phyloP scores from a whole-genome alignment of 2,113 vertebrate genomes.

The Colinus virginianus region DNA sequence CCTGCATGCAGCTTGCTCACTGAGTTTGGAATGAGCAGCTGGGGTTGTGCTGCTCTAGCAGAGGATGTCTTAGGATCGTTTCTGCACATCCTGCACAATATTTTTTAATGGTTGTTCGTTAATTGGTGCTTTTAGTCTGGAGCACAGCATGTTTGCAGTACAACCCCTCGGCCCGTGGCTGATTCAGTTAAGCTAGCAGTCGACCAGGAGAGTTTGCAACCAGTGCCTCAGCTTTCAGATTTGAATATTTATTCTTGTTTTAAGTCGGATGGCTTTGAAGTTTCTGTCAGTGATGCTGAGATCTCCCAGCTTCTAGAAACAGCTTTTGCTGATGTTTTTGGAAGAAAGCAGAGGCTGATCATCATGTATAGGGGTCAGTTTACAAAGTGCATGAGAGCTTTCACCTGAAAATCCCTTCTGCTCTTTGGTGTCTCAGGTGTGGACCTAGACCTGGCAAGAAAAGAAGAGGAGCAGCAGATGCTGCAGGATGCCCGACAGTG shows the following conservation, averaged over 20 bases:
- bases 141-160: accelerated
- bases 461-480: constrained; percentile 92
- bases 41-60: neutral
- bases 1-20: neutral
- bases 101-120: neutral
- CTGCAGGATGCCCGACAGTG: constrained; percentile 89
- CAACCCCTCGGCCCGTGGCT: accelerated
- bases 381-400: neutral
- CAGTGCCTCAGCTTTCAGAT: neutral
- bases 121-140: neutral
- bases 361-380: neutral
- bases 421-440: constrained; percentile 77
- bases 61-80: neutral
- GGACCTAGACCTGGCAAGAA: constrained; percentile 88
- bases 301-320: neutral
- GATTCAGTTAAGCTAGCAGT: neutral
- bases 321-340: neutral
- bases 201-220: neutral
- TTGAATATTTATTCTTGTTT: neutral
- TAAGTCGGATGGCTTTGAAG: neutral
- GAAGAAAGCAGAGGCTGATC: neutral
- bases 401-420: neutral
- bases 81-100: neutral
- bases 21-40: neutral
- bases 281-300: neutral